Percentiles rank a stretch among this genome's conserved stretches.
These are phyloP conservation scores for Meloidogyne exigua DNA, from an alignment of 1,140 invertebrate genomes.

Conservation along the genomic window DNA sequence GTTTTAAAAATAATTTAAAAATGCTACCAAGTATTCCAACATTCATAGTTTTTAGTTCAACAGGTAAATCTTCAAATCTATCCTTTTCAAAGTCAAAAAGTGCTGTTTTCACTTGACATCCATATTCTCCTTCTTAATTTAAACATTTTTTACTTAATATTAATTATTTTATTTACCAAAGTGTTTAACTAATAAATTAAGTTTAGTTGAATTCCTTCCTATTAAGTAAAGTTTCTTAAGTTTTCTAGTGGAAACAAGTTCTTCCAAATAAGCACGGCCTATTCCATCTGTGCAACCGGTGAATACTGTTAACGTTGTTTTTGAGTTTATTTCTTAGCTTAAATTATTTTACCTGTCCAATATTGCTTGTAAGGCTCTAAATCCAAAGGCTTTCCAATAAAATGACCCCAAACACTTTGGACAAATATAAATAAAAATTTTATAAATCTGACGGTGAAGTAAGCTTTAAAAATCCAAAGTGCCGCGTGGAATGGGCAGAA, in stretches of 20 bases:
- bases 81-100: slow-evolving; percentile 63
- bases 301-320: slow-evolving; percentile 69
- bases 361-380: slow-evolving; percentile 39
- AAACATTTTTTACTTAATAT: slow-evolving; percentile 10
- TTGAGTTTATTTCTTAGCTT: too few species aligned
- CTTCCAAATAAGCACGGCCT: slow-evolving; percentile 81
- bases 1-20: not conserved
- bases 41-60: slow-evolving; percentile 76
- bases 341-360: slow-evolving; percentile 49
- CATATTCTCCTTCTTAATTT: slow-evolving; percentile 52
- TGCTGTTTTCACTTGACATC: slow-evolving; percentile 44
- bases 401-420: slow-evolving; percentile 36
- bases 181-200: slow-evolving; percentile 77
- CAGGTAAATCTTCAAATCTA: slow-evolving; percentile 62
- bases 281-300: slow-evolving; percentile 88
- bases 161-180: slow-evolving; percentile 70
- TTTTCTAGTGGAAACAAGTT: slow-evolving; percentile 67
- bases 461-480: slow-evolving; percentile 14
- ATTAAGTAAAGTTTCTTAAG: slow-evolving; percentile 70
- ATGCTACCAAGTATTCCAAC: slow-evolving; percentile 75
- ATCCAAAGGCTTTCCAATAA: slow-evolving; percentile 43
- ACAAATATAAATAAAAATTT: slow-evolving; percentile 26
- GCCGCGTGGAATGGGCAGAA: slow-evolving; percentile 24
- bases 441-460: slow-evolving; percentile 5
- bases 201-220: slow-evolving; percentile 78